phyloP scores from a whole-genome alignment of 2,797 vertebrate species.

The Hapalemur alaotrensis region DNA sequence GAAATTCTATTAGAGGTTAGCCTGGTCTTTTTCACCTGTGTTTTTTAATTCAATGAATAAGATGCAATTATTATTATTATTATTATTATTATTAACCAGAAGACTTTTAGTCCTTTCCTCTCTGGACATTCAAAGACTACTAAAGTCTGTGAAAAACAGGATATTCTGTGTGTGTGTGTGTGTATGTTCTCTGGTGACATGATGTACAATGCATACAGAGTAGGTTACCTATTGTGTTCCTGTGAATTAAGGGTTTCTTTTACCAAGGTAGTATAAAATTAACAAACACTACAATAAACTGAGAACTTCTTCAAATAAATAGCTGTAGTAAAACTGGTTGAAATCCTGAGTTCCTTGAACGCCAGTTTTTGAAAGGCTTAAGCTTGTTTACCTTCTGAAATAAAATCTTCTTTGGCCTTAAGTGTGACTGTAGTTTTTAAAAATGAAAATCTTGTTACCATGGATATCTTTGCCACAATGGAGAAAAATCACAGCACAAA shows the following conservation, averaged over 20 bases:
- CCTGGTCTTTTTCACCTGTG: not conserved
- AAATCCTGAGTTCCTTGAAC: not conserved
- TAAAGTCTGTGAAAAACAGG: not conserved
- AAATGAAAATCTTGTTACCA: slow-evolving; percentile 27
- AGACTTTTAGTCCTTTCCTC: not conserved
- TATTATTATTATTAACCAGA: not conserved
- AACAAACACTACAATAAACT: not conserved
- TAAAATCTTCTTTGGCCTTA: not conserved
- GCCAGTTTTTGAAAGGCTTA: not conserved
- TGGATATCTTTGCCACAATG: not conserved
- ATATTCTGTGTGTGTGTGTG: not conserved
- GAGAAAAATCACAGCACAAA: slow-evolving; percentile 30
- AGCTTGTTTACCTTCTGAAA: not conserved
- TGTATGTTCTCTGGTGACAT: not conserved
- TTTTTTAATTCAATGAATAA: not conserved
- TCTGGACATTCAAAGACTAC: not conserved
- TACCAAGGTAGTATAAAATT: not conserved
- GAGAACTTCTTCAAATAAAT: not conserved
- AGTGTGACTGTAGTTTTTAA: not conserved
- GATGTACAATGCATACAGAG: not conserved
- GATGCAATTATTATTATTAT: not conserved
- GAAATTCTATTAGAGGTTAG: not conserved
- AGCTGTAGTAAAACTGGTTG: not conserved
- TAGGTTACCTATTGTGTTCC: not conserved
- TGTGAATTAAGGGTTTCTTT: not conserved